A percentile compares a stretch with the other conserved stretches of the same genome.
These are phyloP conservation scores for Notarius quadriscutis DNA, from an alignment of 2,113 vertebrate genomes.

Conservation along the genomic window DNA sequence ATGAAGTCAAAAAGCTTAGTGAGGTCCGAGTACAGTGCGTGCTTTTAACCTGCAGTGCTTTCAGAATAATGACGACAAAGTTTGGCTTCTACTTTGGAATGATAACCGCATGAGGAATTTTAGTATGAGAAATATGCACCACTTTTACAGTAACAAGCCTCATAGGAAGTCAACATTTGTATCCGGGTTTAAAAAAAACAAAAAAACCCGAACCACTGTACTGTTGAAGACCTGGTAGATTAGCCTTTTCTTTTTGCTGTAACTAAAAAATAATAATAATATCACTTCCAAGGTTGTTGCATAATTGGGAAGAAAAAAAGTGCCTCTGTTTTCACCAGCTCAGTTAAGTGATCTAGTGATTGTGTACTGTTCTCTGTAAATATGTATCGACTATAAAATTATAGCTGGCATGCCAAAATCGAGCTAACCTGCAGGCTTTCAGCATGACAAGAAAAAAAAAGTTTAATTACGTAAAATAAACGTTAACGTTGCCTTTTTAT, in stretches of 20 bases:
- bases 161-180: not conserved
- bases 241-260: not conserved
- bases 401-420: not conserved
- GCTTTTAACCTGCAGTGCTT: not conserved
- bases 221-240: not conserved
- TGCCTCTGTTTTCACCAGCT: not conserved
- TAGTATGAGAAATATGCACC: not conserved
- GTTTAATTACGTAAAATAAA: not conserved
- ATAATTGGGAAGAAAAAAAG: not conserved
- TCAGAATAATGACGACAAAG: not conserved
- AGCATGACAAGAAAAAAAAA: not conserved
- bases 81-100: not conserved
- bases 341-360: not conserved
- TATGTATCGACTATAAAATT: not conserved
- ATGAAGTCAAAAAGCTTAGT: not conserved
- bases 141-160: not conserved
- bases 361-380: not conserved
- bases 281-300: not conserved
- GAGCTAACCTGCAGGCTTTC: not conserved
- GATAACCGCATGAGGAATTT: not conserved
- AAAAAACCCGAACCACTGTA: not conserved
- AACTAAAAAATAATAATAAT: not conserved
- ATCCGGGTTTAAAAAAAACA: not conserved
- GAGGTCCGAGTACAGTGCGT: not conserved
- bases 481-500: not conserved